Base-by-base conservation (phyloP, 2,888 invertebrate genomes). In the Eulithis testata region DNA sequence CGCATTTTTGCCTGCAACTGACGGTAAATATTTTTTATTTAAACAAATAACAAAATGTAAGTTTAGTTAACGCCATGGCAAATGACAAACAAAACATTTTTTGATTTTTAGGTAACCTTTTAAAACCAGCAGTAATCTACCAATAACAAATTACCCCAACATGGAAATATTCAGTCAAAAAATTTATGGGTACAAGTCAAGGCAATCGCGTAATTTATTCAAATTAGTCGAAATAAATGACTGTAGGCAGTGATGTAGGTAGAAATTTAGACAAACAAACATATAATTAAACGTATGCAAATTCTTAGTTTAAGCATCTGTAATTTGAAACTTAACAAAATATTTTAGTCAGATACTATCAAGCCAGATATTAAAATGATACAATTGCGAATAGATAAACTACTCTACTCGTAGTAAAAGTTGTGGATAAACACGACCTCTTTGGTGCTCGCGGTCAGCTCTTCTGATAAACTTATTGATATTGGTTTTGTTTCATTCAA, bases 401-500 rank as follows among this genome's bases (percentile, higher is more conserved):
- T 14, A 47, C 44, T n/a, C 40, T 40, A 40, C 40, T 40, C 21
- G 21, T 40, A 40, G 40, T 40, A 9, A 5, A 40, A 40, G 9
- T 44, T n/a, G 12, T 52, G 21, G 14, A 50, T 58, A 21, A 27
- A 11, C 45, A 57, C 63, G 67, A 67, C 67, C 67, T 67, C 37
- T 60, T 12, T n/a, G 53, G 57, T 55, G 56, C 45, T 56, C 43
- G 70, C 78, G 82, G 81, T 78, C 79, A 85, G 72, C 61, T 75
- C 74, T 69, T 62, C 65, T 72, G 89, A 89, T 89, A 88, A 88
- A 82, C 67, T 78, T 83, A 85, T 84, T 77, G 75, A 80, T 79
- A 63, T 63, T 59, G 27, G 51, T 31, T 59, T 51, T 71, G 70
- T 63, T 63, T 60, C 67, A 71, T 58, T 63, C 68, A 57, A 63